phyloP scores from a whole-genome alignment of 1,140 invertebrate genomes.

The Zophobas atratus region DNA sequence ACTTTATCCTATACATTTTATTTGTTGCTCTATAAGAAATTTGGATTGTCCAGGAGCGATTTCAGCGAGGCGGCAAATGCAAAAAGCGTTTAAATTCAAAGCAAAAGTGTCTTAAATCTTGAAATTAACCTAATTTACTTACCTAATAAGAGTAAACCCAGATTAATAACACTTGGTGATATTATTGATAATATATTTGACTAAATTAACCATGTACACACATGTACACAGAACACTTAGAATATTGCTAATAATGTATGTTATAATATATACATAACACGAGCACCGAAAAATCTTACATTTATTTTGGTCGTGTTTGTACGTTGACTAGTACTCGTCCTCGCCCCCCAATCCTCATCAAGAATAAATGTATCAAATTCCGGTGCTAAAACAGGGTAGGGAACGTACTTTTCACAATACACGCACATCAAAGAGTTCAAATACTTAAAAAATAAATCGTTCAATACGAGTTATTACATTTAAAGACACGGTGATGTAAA shows the following conservation, averaged over 20 bases:
- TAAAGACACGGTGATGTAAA: slow-evolving; percentile 35
- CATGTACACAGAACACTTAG: slow-evolving; percentile 51
- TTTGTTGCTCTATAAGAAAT: too few species aligned
- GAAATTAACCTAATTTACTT: too few species aligned
- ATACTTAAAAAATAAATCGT: slow-evolving; percentile 42
- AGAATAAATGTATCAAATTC: slow-evolving; percentile 37
- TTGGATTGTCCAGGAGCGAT: too few species aligned
- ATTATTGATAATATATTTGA: slow-evolving; percentile 51
- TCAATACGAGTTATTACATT: slow-evolving; percentile 24
- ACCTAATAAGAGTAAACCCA: too few species aligned
- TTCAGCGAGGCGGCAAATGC: too few species aligned
- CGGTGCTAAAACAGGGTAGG: slow-evolving; percentile 24
- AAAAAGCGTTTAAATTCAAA: too few species aligned
- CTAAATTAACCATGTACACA: slow-evolving; percentile 47
- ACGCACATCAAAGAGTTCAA: slow-evolving; percentile 33
- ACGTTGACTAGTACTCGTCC: slow-evolving; percentile 22
- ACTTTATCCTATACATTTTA: too few species aligned
- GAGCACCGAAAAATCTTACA: slow-evolving; percentile 44
- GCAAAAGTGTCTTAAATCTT: too few species aligned
- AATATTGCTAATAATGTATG: slow-evolving; percentile 53
- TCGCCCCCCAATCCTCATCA: background rate
- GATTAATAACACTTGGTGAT: background rate
- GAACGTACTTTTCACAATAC: slow-evolving; percentile 46
- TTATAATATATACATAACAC: slow-evolving; percentile 52
- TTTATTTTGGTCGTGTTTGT: slow-evolving; percentile 17